Evolutionary conservation across 1,140 invertebrate genomes (phyloP).

Genomic region (Hesperophylax magnus): DNA sequence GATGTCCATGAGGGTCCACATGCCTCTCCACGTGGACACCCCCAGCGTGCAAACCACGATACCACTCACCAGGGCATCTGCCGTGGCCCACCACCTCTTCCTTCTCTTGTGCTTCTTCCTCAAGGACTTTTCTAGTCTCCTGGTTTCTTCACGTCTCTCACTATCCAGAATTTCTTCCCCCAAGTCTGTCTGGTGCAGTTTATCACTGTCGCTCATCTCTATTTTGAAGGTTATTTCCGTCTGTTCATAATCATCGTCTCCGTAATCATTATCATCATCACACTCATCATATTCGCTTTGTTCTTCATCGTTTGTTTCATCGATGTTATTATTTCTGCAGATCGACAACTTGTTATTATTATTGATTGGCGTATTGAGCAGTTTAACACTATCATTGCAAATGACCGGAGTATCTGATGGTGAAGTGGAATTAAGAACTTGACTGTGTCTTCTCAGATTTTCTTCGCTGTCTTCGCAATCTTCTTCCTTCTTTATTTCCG

Average conservation of each 20-base stretch:
- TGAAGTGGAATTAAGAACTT: not conserved
- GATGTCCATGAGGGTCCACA: slow-evolving; percentile 76
- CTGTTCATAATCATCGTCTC: not conserved
- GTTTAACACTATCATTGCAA: slow-evolving; percentile 4
- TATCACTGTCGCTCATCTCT: not conserved
- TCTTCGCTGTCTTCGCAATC: not conserved
- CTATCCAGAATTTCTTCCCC: not conserved
- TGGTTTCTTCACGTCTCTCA: not conserved
- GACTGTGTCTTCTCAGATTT: slow-evolving; percentile 5
- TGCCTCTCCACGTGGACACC: slow-evolving; percentile 76
- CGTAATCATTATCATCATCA: not conserved
- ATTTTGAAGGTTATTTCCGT: not conserved
- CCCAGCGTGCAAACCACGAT: slow-evolving; percentile 75
- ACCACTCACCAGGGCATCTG: slow-evolving; percentile 45
- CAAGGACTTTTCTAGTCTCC: slow-evolving; percentile 8
- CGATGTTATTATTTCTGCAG: too few species aligned
- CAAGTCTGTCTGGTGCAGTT: not conserved
- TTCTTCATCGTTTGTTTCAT: too few species aligned
- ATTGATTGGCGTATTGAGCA: not conserved
- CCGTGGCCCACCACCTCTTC: slow-evolving; percentile 45
- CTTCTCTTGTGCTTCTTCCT: slow-evolving; percentile 24
- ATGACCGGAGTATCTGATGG: not conserved
- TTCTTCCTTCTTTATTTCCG: not conserved
- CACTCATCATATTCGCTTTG: too few species aligned
- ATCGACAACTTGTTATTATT: not conserved